These are phyloP conservation scores for Eledona agricola DNA, from an alignment of 2,888 invertebrate genomes.

Conservation along the genomic window DNA sequence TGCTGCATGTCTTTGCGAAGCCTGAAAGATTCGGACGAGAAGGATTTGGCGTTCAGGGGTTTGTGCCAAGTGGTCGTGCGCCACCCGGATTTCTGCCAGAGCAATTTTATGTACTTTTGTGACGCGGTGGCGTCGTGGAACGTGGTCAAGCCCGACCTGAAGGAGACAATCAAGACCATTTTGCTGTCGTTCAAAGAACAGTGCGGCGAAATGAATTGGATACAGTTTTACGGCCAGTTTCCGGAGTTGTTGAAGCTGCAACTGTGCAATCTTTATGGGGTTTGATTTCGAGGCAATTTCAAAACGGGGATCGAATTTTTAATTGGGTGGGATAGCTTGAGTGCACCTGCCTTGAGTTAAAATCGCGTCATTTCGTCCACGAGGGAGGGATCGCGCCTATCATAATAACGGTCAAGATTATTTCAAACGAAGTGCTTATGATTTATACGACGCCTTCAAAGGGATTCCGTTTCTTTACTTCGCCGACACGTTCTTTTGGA, in stretches of 20 bases:
- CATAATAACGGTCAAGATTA: constrained; percentile 26
- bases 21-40: constrained; percentile 98
- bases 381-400: constrained; percentile 52
- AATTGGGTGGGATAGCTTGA: constrained; percentile 58
- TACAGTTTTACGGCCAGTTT: constrained; percentile 93
- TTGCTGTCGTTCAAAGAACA: constrained; percentile 95
- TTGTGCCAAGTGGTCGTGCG: constrained; percentile 98
- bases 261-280: constrained; percentile 79
- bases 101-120: constrained; percentile 98
- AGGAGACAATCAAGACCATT: constrained; percentile 93
- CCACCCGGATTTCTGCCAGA: constrained; percentile 94
- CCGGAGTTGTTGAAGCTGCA: constrained; percentile 91
- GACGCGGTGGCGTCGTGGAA: constrained; percentile 98
- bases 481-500: constrained; percentile 10
- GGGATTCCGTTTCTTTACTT: too few species aligned
- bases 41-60: constrained; percentile 98
- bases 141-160: constrained; percentile 85
- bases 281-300: constrained; percentile 48
- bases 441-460: constrained; percentile 11
- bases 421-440: constrained; percentile 12
- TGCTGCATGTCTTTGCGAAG: constrained; percentile 97
- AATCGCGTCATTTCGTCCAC: constrained; percentile 50
- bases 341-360: constrained; percentile 58
- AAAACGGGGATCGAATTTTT: constrained; percentile 43
- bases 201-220: constrained; percentile 97